phyloP scores from a whole-genome alignment of 2,113 vertebrate genomes.

The Dermatemys mawii region DNA sequence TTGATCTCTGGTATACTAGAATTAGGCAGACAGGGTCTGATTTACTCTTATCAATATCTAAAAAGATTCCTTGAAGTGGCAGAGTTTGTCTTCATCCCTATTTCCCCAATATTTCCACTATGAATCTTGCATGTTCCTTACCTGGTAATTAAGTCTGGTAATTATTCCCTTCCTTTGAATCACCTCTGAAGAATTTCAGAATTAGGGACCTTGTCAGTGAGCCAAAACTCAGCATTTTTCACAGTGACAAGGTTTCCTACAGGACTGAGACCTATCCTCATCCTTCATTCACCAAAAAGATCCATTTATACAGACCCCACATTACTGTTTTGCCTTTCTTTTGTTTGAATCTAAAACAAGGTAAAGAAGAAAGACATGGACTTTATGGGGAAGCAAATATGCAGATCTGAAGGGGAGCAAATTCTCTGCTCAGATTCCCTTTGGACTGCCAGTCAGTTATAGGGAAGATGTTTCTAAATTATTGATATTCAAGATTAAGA shows the following conservation, averaged over 20 bases:
- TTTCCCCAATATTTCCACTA: not conserved
- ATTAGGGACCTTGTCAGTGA: not conserved
- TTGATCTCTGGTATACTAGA: not conserved
- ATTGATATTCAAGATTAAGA: not conserved
- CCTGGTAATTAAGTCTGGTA: not conserved
- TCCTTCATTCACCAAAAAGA: not conserved
- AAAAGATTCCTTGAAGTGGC: not conserved
- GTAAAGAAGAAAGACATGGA: not conserved
- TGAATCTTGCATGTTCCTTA: not conserved
- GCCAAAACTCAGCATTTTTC: not conserved
- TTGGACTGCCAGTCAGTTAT: not conserved
- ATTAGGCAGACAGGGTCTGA: not conserved
- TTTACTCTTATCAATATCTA: not conserved
- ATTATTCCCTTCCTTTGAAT: not conserved
- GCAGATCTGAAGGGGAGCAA: not conserved
- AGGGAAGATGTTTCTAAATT: not conserved
- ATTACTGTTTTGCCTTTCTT: not conserved
- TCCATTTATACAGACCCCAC: not conserved
- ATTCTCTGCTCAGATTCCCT: accelerated
- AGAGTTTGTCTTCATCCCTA: not conserved
- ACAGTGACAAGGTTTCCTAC: not conserved
- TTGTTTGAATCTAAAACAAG: not conserved
- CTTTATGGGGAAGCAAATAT: not conserved
- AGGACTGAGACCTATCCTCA: not conserved
- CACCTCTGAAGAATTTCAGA: not conserved